Conservation (phyloP, 2,888 invertebrate species). For the Drosophila ezoana region DNA sequence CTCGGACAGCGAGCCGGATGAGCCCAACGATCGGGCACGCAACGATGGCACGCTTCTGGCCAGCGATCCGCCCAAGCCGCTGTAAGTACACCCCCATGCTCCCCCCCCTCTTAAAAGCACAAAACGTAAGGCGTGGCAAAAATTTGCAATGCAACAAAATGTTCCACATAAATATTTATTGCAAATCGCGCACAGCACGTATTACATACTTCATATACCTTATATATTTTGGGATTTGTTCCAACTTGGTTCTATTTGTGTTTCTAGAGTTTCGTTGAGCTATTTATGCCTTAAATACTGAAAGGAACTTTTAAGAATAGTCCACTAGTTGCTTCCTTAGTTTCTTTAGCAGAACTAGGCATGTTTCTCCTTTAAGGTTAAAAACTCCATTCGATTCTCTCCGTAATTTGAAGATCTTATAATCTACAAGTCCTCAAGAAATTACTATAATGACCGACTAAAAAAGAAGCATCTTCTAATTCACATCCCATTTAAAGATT, state of each 20-base stretch:
- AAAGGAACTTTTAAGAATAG: background rate
- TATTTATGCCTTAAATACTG: no score
- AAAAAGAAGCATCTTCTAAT: background rate
- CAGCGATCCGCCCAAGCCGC: slow-evolving; percentile 98
- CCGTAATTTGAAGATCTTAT: no score
- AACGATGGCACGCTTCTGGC: slow-evolving; percentile 98
- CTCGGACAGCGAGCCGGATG: slow-evolving; percentile 93
- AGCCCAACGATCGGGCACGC: slow-evolving; percentile 91
- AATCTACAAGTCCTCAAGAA: no score
- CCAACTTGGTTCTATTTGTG: slow-evolving; percentile 9
- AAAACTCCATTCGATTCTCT: no score
- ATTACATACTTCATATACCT: background rate
- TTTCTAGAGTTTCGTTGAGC: background rate
- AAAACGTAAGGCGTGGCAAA: slow-evolving; percentile 51
- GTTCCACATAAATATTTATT: slow-evolving; percentile 5
- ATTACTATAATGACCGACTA: no score
- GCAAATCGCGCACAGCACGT: slow-evolving; percentile 29
- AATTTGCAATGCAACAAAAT: slow-evolving; percentile 12
- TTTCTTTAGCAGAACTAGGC: no score
- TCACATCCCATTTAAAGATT: background rate
- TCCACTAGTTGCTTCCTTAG: background rate
- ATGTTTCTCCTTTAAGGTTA: no score
- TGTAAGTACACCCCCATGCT: slow-evolving; percentile 88
- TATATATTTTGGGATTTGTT: background rate
- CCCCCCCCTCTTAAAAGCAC: slow-evolving; percentile 13